A percentile compares a stretch with the other conserved stretches of the same genome.
Conservation (phyloP, 1,140 invertebrate species). For the Leptinotarsa texana region DNA sequence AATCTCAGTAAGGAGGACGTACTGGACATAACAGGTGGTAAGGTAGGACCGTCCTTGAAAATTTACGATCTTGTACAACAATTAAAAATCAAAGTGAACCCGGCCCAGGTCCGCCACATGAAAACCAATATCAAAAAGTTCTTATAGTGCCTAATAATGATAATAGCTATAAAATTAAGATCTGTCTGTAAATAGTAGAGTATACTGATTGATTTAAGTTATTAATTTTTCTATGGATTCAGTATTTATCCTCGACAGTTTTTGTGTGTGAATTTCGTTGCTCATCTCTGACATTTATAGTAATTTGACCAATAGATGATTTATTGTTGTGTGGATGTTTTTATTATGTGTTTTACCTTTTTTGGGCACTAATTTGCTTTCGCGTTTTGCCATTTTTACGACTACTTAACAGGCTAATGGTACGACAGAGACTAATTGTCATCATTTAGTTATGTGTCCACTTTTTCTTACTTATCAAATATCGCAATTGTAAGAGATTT, state of each 20-base stretch:
- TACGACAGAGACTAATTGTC: no score
- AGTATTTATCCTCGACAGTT: constrained; percentile 19
- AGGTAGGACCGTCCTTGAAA: constrained; percentile 92
- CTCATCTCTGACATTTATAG: constrained; percentile 10
- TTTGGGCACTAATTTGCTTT: no score
- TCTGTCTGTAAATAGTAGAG: constrained; percentile 20
- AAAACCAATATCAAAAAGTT: constrained; percentile 57
- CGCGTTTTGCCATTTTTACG: no score
- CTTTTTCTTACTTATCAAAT: no score
- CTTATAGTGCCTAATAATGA: constrained; percentile 52
- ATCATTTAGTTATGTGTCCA: no score
- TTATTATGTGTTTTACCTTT: background rate
- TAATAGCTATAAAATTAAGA: constrained; percentile 7
- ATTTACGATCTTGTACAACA: constrained; percentile 90
- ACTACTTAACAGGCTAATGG: no score
- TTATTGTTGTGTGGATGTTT: background rate
- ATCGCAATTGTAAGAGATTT: no score
- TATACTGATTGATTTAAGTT: constrained; percentile 9
- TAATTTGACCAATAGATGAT: constrained; percentile 1
- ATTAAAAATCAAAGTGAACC: constrained; percentile 80
- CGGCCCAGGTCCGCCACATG: constrained; percentile 68
- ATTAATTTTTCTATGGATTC: constrained; percentile 22
- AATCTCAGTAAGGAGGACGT: constrained; percentile 87
- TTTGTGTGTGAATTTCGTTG: constrained; percentile 28
- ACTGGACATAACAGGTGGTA: constrained; percentile 85